phyloP scores from a whole-genome alignment of 2,888 invertebrate genomes.

The Capitulum mitella region DNA sequence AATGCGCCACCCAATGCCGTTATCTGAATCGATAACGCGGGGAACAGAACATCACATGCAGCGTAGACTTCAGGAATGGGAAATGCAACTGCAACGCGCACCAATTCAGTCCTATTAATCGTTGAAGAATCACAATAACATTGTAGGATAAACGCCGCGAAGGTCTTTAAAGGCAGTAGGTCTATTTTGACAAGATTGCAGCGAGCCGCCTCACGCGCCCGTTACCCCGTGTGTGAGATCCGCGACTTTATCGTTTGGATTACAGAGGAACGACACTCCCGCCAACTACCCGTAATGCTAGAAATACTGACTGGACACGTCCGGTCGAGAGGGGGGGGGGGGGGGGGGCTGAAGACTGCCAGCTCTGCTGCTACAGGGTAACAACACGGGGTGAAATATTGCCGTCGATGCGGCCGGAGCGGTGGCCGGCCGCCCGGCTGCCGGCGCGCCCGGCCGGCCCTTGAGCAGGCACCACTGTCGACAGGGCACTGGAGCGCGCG shows the following conservation, averaged over 20 bases:
- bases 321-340: neutral
- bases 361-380: neutral
- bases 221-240: no score
- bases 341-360: neutral
- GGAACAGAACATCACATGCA: neutral
- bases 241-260: no score
- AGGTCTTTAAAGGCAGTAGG: no score
- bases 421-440: neutral
- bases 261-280: neutral
- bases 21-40: neutral
- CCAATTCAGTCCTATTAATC: neutral
- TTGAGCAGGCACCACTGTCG: constrained; percentile 6
- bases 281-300: constrained; percentile 18
- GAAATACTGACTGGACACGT: neutral
- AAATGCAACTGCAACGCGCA: neutral
- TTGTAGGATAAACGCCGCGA: no score
- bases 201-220: no score
- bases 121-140: neutral
- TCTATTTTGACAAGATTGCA: no score
- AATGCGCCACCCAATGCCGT: neutral
- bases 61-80: neutral
- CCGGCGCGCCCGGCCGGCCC: neutral
- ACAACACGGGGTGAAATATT: neutral
- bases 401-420: neutral
- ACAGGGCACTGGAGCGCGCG: neutral